Conservation (phyloP, 2,797 vertebrate species). For the Petrocephalus schoutedeni region DNA sequence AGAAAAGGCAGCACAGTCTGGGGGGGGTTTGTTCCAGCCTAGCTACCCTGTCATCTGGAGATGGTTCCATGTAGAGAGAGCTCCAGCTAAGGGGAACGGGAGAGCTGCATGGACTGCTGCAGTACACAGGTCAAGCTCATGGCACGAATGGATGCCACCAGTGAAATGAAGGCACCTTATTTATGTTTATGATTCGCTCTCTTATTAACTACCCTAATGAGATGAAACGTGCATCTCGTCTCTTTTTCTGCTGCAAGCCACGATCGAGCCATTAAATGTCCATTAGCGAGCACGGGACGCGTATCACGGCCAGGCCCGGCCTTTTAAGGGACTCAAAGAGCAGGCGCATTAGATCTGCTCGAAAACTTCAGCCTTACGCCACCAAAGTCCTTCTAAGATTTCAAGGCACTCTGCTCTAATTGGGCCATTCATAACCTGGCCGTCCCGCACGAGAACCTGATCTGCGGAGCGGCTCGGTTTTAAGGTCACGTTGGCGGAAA, state of each 20-base stretch:
- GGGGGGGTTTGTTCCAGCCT: not conserved
- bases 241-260: slow-evolving; percentile 55
- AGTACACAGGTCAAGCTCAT: not conserved
- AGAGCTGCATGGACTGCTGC: not conserved
- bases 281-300: slow-evolving; percentile 56
- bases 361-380: slow-evolving; percentile 46
- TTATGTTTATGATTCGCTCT: slow-evolving; percentile 7
- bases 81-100: not conserved
- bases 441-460: slow-evolving; percentile 44
- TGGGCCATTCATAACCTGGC: slow-evolving; percentile 55
- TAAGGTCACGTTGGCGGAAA: slow-evolving; percentile 36
- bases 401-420: slow-evolving; percentile 51
- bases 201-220: slow-evolving; percentile 12
- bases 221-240: not conserved
- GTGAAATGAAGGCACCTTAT: not conserved
- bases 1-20: not conserved
- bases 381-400: slow-evolving; percentile 50
- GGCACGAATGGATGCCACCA: not conserved
- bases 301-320: slow-evolving; percentile 58
- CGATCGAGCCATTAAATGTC: slow-evolving; percentile 61
- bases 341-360: slow-evolving; percentile 54
- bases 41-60: not conserved
- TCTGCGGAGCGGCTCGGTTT: slow-evolving; percentile 51
- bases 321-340: slow-evolving; percentile 57
- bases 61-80: too few species aligned